Percentiles rank a stretch among this genome's conserved stretches.
Evolutionary conservation across 2,797 vertebrate genomes (phyloP).

Genomic region (Sebastiscus albofasciatus): DNA sequence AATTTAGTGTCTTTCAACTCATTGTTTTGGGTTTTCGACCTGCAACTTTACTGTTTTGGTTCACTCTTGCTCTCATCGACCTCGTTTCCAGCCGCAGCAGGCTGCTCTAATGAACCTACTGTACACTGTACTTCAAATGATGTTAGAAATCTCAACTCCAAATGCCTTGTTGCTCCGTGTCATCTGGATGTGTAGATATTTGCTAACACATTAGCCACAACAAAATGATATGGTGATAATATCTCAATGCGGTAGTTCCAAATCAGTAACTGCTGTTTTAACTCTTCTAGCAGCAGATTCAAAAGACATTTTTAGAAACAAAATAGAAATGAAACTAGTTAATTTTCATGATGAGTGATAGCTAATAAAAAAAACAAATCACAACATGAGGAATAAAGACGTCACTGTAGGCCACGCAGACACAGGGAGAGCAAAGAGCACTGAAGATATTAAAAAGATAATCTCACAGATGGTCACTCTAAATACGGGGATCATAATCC

Average conservation of each 20-base stretch:
- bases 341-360: background rate
- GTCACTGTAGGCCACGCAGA: background rate
- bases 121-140: fast-evolving
- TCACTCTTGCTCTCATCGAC: background rate
- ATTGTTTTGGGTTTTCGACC: no score
- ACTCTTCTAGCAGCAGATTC: background rate
- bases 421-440: background rate
- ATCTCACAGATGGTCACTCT: no score
- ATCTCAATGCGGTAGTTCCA: background rate
- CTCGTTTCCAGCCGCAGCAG: no score
- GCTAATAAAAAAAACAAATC: background rate
- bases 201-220: background rate
- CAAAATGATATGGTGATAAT: background rate
- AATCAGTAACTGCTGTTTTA: background rate
- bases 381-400: background rate
- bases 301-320: background rate
- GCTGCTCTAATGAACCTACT: no score
- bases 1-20: no score
- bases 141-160: background rate
- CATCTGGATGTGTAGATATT: background rate
- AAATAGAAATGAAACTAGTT: background rate
- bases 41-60: no score
- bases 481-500: background rate
- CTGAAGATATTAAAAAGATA: no score
- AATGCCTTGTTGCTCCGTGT: fast-evolving